Base-by-base conservation (phyloP, 2,113 vertebrate species). In the Chascanopsetta lugubris region DNA sequence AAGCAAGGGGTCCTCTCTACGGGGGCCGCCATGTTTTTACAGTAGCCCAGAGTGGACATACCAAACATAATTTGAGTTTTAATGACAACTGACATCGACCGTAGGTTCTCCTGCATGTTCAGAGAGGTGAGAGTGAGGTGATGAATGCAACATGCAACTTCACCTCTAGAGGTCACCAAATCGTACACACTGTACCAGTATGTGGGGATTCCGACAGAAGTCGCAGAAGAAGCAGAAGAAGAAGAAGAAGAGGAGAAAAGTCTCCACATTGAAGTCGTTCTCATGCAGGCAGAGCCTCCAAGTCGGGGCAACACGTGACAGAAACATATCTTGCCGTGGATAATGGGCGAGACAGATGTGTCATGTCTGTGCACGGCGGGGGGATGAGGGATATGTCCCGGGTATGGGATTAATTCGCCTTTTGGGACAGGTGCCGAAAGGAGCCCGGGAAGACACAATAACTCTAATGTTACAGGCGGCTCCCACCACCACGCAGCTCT, bases 341-440 rank as follows among this genome's bases (percentile, higher is more conserved):
- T 83, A 80, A 87, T 71, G 58, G 60, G 69, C 55, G 57, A 69
- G 79, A 86, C 88, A 90, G 87, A 88, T 88, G 88, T 85, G 77
- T 76, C 72, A 45, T 70, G 88, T 88, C 88, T 67, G 66, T 36
- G 59, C 72, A 48, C 74, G 53, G 69, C 40, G 66, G 58, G 53
- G 58, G 58, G 49, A 63, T 27, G 55, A 12, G 53, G 53, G 69
- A 34, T 54, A 43, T 78, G 71, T 84, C 80, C 80, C 68, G 54
- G 61, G 57, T 53, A 7, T 53, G 27, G 79, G 77, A 83, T 89
- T 85, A 85, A 83, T 86, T 79, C 77, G 82, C 71, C 77, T 76
- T 83, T 77, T 72, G 84, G 81, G 83, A 89, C 88, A 89, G 89
- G 85, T 85, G 86, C 56, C 69, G 83, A 54, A 66, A 73, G 72